Percentiles rank a stretch among this genome's conserved stretches.
Evolutionary conservation across 1,140 invertebrate species (phyloP).

Genomic region (Zaprionus camerounensis): DNA sequence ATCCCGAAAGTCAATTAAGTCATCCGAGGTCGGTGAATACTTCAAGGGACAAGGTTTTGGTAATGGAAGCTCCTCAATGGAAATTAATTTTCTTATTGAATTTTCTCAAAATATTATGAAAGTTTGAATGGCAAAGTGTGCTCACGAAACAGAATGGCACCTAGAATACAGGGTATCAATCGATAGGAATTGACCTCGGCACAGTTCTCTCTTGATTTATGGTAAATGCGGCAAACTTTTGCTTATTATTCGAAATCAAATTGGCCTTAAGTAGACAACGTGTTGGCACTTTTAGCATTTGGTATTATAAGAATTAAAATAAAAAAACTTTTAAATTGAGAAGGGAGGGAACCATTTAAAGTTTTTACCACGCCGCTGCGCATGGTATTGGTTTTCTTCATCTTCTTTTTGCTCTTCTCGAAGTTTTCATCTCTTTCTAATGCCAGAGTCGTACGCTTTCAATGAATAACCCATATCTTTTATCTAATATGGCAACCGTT

Average conservation of each 20-base stretch:
- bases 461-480: slow-evolving; percentile 14
- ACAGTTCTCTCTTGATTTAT: slow-evolving; percentile 6
- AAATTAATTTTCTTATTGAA: too few relatives aligned
- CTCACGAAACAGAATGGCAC: neutral
- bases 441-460: neutral
- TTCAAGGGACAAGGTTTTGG: neutral
- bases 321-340: neutral
- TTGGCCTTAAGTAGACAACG: neutral
- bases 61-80: slow-evolving; percentile 1
- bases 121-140: neutral
- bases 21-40: neutral
- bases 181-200: neutral
- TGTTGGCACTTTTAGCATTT: neutral
- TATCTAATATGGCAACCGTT: slow-evolving; percentile 17
- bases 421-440: neutral
- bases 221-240: slow-evolving; percentile 17
- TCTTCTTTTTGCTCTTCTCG: neutral
- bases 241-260: slow-evolving; percentile 11
- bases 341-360: slow-evolving; percentile 1
- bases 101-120: neutral
- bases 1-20: slow-evolving; percentile 6
- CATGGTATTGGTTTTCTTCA: neutral
- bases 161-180: neutral
- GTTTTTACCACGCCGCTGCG: neutral
- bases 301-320: neutral